phyloP scores from a whole-genome alignment of 2,888 invertebrate genomes.

The Nudaria mundana region DNA sequence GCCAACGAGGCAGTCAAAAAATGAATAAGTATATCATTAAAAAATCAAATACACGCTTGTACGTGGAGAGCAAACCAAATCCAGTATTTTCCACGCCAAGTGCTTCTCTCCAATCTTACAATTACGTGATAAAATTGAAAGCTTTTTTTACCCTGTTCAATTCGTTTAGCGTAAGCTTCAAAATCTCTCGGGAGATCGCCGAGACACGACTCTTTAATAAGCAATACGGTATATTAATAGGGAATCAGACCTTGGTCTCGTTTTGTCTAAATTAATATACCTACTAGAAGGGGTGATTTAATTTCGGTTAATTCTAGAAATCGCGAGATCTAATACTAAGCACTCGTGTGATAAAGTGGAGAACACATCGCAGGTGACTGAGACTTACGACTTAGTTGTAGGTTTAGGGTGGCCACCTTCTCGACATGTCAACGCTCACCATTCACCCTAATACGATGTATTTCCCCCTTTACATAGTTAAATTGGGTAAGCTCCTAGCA shows the following conservation, averaged over 20 bases:
- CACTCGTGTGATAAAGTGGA: too few relatives aligned
- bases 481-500: too few relatives aligned
- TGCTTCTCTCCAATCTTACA: conserved; percentile 40
- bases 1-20: too few relatives aligned
- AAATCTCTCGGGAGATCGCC: conserved; percentile 40
- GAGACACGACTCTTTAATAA: conserved; percentile 41
- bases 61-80: conserved; percentile 21
- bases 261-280: conserved; percentile 35
- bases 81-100: conserved; percentile 22
- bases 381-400: too few relatives aligned
- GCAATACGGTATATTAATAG: conserved; percentile 41
- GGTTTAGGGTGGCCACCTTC: too few relatives aligned
- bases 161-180: conserved; percentile 53
- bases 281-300: too few relatives aligned
- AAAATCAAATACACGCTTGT: conserved; percentile 26
- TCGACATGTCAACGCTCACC: too few relatives aligned
- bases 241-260: conserved; percentile 33
- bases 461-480: too few relatives aligned
- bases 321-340: too few relatives aligned
- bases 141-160: conserved; percentile 52
- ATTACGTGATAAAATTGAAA: conserved; percentile 63
- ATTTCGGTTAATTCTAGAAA: too few relatives aligned
- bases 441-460: too few relatives aligned
- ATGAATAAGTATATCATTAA: neutral
- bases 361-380: too few relatives aligned